Evolutionary conservation across 2,113 vertebrate species (phyloP), one percentile per base, ranked within the genome.

Genomic region (Neolamprologus ventralis): DNA sequence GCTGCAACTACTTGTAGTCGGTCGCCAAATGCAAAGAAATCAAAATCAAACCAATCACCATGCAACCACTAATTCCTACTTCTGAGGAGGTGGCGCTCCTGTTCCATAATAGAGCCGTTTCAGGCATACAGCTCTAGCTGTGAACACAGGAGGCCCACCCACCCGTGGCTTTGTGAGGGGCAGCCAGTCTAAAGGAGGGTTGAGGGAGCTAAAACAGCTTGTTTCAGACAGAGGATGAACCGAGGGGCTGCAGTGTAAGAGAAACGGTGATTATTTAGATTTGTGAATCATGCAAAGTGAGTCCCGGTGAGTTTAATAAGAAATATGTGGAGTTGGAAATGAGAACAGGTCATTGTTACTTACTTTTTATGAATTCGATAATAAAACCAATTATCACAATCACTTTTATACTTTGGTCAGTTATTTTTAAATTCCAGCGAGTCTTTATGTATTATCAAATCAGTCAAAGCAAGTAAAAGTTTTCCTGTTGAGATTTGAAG

Each of bases 41-140:
- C 8, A 33, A 19, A 63, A 63, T 40, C n/a, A 40, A 21, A 40
- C 35, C 35, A 40, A 4, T 68, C n/a, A 21, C 33, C 33, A 21
- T 37, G 63, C 7, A 68, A 68, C 33, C 33, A 71, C 7, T 23
- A 40, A 71, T 71, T 40, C n/a, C 35, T 71, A 23, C n/a, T 40
- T 21, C n/a, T 40, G n/a, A 71, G n/a, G 63, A 40, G 63, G 11
- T 68, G n/a, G 0, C 0, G 7, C 19, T 71, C 7, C n/a, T 23
- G n/a, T 71, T 40, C 0, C 63, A 40, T 40, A 71, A 71, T 42
- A 71, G 7, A 42, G n/a, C 1, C 12, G 3, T 71, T 42, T 16
- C 65, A 40, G 7, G 65, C 65, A 71, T 3, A 7, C 35, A 42
- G 65, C 65, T 42, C 65, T 42, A 14, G 65, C 13, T 9, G 65